phyloP scores from a whole-genome alignment of 2,888 invertebrate species.

The Colletes collaris region DNA sequence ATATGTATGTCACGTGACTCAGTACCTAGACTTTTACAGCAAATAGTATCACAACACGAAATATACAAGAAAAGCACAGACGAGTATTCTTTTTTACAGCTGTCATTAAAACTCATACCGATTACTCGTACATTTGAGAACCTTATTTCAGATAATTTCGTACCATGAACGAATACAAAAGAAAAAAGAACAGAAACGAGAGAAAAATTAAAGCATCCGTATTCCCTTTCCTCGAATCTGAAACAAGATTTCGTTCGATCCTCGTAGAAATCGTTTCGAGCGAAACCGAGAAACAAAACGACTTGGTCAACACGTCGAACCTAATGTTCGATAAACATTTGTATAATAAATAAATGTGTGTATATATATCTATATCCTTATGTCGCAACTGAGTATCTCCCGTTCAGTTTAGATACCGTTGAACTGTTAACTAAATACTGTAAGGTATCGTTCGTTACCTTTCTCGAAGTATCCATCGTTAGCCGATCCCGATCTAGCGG shows the following conservation, averaged over 20 bases:
- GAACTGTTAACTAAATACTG: constrained; percentile 52
- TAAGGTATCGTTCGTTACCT: constrained; percentile 39
- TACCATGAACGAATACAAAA: constrained; percentile 23
- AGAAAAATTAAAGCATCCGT: background rate
- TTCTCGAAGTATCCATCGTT: constrained; percentile 43
- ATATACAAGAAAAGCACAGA: constrained; percentile 74
- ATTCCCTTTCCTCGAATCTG: background rate
- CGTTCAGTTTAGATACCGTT: constrained; percentile 64
- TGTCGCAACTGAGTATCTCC: constrained; percentile 42
- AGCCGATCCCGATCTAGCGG: constrained; percentile 27
- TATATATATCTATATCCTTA: constrained; percentile 59
- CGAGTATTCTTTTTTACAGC: constrained; percentile 61
- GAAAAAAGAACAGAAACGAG: background rate
- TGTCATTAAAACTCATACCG: constrained; percentile 40
- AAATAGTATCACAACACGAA: constrained; percentile 80
- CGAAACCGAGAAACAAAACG: constrained; percentile 46
- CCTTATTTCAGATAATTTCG: constrained; percentile 35
- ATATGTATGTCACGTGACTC: constrained; percentile 64
- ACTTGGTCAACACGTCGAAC: constrained; percentile 59
- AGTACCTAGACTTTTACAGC: constrained; percentile 76
- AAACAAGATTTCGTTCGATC: background rate
- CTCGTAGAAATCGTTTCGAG: constrained; percentile 25
- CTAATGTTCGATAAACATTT: constrained; percentile 62
- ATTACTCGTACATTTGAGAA: constrained; percentile 42
- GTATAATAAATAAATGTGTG: constrained; percentile 68